phyloP scores from a whole-genome alignment of 2,888 invertebrate species.

The Crossocerus cetratus region DNA sequence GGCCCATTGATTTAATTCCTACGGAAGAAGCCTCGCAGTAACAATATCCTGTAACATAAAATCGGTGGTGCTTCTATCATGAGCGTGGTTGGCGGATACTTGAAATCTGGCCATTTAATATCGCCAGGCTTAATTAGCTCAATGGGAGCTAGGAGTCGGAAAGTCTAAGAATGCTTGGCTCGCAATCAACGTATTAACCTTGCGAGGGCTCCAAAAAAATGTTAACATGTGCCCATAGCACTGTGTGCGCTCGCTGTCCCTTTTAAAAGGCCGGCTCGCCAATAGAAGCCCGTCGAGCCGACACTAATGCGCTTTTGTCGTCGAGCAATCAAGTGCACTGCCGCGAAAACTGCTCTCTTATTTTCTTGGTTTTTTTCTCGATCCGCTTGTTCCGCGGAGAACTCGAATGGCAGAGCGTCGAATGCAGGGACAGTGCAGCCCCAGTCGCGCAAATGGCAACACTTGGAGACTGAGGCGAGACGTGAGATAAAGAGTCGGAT shows the following conservation, averaged over 20 bases:
- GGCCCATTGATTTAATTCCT: background rate
- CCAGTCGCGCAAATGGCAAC: too few relatives aligned
- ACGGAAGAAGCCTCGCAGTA: background rate
- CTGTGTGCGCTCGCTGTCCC: slow-evolving; percentile 8
- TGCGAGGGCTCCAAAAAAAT: slow-evolving; percentile 33
- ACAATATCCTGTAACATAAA: background rate
- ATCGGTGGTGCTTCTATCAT: background rate
- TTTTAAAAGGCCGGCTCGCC: slow-evolving; percentile 50
- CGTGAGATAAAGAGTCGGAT: too few relatives aligned
- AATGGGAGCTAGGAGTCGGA: too few relatives aligned
- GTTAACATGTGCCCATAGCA: slow-evolving; percentile 13
- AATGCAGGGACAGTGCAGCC: too few relatives aligned
- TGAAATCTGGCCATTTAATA: background rate
- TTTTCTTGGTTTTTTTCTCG: background rate
- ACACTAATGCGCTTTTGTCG: slow-evolving; percentile 57
- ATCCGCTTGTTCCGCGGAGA: background rate
- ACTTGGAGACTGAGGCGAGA: too few relatives aligned
- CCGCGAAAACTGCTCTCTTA: slow-evolving; percentile 21
- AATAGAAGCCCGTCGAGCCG: slow-evolving; percentile 33
- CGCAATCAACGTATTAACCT: slow-evolving; percentile 30
- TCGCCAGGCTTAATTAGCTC: background rate
- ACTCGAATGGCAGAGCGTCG: too few relatives aligned
- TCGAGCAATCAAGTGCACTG: slow-evolving; percentile 54
- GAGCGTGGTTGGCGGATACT: background rate
- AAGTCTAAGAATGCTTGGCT: too few relatives aligned